A percentile compares a stretch with the other conserved stretches of the same genome.
Evolutionary conservation across 1,140 invertebrate species (phyloP).

Genomic region (Bradynema listronoti): DNA sequence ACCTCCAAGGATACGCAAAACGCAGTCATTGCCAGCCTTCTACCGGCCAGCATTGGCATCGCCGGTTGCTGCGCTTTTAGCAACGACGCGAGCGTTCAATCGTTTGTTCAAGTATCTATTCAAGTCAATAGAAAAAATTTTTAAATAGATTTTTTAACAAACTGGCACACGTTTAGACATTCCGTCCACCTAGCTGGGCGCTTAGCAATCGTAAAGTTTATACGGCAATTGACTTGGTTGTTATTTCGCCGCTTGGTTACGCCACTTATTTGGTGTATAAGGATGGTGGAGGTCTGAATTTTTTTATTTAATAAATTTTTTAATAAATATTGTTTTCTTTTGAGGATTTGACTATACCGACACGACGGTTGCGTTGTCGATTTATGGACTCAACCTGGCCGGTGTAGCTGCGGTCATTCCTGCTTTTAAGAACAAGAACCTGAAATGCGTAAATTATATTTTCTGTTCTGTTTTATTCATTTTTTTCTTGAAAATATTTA

Average conservation of each 20-base stretch:
- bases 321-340: constrained; percentile 8
- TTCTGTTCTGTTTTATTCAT: background rate
- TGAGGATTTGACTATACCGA: constrained; percentile 56
- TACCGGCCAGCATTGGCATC: constrained; percentile 37
- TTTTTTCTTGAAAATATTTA: background rate
- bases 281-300: constrained; percentile 48
- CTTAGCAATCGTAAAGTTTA: constrained; percentile 28
- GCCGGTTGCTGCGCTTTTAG: constrained; percentile 29
- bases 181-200: constrained; percentile 37
- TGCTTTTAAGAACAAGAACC: constrained; percentile 42
- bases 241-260: constrained; percentile 47
- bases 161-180: constrained; percentile 18
- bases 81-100: constrained; percentile 29
- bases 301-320: background rate
- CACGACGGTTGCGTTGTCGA: constrained; percentile 46
- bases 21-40: constrained; percentile 36
- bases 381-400: constrained; percentile 48
- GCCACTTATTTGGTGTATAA: constrained; percentile 57
- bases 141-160: constrained; percentile 6
- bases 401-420: constrained; percentile 35
- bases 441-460: constrained; percentile 35
- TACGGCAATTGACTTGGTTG: constrained; percentile 38
- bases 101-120: background rate
- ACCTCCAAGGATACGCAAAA: constrained; percentile 44
- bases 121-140: constrained; percentile 23